Percentiles rank a stretch among this genome's conserved stretches.
phyloP scores from a whole-genome alignment of 1,140 invertebrate genomes.

The Pteromalus puparum region DNA sequence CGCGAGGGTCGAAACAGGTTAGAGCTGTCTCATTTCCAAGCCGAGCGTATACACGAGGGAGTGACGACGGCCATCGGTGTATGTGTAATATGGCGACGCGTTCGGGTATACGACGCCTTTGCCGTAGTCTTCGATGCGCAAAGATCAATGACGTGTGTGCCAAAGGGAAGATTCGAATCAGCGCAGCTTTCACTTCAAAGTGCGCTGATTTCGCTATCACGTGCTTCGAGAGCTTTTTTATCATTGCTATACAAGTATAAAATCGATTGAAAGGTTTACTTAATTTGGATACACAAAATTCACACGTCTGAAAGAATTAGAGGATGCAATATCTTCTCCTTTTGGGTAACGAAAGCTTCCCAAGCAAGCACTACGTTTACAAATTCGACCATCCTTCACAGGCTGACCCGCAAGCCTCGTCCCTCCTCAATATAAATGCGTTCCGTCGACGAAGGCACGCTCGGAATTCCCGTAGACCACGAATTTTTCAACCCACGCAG shows the following conservation, averaged over 20 bases:
- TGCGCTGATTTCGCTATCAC: too few relatives aligned
- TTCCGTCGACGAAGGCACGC: not conserved
- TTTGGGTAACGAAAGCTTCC: not conserved
- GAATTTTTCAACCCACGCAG: conserved; percentile 5
- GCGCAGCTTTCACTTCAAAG: not conserved
- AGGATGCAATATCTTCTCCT: not conserved
- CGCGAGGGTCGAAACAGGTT: conserved; percentile 24
- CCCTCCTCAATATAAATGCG: not conserved
- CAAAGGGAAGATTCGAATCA: not conserved
- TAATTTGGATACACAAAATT: too few relatives aligned
- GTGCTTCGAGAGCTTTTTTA: too few relatives aligned
- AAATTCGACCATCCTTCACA: not conserved
- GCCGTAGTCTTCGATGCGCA: not conserved
- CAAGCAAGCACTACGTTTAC: not conserved
- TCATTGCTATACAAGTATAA: too few relatives aligned
- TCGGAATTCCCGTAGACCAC: not conserved
- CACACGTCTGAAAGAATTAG: not conserved
- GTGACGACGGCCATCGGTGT: not conserved
- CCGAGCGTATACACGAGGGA: conserved; percentile 24
- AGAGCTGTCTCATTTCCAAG: conserved; percentile 29
- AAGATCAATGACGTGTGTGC: conserved; percentile 17
- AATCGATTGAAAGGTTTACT: too few relatives aligned
- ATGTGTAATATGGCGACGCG: not conserved
- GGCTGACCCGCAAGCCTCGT: not conserved
- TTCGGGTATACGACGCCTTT: not conserved